Evolutionary conservation across 2,113 vertebrate species (phyloP).

Genomic region (Tenebrosternarchus preto): DNA sequence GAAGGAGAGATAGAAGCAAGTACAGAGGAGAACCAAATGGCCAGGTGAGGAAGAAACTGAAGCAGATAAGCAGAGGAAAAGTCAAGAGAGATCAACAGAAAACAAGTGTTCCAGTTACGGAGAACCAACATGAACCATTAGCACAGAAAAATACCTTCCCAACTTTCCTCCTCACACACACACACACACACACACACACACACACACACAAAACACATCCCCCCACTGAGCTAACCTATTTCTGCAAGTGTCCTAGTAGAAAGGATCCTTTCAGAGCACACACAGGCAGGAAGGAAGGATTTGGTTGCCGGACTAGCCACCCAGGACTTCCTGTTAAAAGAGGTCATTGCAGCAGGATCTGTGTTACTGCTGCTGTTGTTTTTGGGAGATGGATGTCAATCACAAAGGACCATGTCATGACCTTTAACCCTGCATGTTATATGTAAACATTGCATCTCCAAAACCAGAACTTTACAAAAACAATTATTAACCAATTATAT

Average conservation of each 20-base stretch:
- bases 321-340: constrained; percentile 4
- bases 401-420: not conserved
- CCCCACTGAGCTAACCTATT: constrained; percentile 3
- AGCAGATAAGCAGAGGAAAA: not conserved
- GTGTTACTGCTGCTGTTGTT: not conserved
- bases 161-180: not conserved
- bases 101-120: not conserved
- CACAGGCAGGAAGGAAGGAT: constrained; percentile 12
- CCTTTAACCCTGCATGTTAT: no score
- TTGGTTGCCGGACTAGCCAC: not conserved
- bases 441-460: no score
- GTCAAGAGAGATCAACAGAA: not conserved
- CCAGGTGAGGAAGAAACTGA: not conserved
- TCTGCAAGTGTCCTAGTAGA: constrained; percentile 10
- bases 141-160: not conserved
- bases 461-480: no score
- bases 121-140: constrained; percentile 2
- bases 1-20: not conserved
- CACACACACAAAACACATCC: not conserved
- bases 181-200: not conserved
- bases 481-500: no score
- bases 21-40: not conserved
- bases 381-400: not conserved
- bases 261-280: constrained; percentile 5
- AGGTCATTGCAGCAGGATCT: not conserved